Percentiles rank a stretch among this genome's conserved stretches.
Conservation (phyloP, 1,140 invertebrate species). For the Pinna nobilis region DNA sequence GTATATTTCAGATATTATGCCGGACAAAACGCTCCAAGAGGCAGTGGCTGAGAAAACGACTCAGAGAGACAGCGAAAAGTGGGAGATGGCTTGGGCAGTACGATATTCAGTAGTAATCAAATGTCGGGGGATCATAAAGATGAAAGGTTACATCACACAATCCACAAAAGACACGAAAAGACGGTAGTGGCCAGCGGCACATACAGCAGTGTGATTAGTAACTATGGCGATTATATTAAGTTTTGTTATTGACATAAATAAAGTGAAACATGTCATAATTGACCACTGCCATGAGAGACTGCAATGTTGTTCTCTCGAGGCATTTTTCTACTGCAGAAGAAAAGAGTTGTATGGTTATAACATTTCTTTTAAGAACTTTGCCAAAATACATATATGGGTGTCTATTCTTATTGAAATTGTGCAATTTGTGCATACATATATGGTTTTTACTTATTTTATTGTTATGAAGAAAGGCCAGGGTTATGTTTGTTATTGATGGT, state of each 20-base stretch:
- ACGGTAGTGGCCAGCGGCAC: slow-evolving; percentile 7
- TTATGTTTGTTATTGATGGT: no score
- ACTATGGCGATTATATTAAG: not conserved
- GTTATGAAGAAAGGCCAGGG: no score
- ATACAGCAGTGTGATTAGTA: not conserved
- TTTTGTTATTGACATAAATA: not conserved
- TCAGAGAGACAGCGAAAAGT: slow-evolving; percentile 63
- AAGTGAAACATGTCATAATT: no score
- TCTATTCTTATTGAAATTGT: no score
- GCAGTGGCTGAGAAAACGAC: slow-evolving; percentile 60
- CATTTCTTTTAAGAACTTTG: no score
- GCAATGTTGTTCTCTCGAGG: no score
- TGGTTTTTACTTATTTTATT: no score
- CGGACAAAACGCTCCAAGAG: slow-evolving; percentile 76
- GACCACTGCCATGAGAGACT: no score
- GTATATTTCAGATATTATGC: slow-evolving; percentile 78
- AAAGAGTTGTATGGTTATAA: no score
- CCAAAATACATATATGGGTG: no score
- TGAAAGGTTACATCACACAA: slow-evolving; percentile 86
- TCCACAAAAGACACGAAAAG: slow-evolving; percentile 53
- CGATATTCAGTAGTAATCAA: slow-evolving; percentile 90
- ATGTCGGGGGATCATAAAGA: slow-evolving; percentile 90
- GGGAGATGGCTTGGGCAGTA: slow-evolving; percentile 80
- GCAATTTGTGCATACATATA: no score
- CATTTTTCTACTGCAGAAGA: no score